These are phyloP conservation scores for Cydia amplana DNA, from an alignment of 1,140 invertebrate species.

Conservation along the genomic window DNA sequence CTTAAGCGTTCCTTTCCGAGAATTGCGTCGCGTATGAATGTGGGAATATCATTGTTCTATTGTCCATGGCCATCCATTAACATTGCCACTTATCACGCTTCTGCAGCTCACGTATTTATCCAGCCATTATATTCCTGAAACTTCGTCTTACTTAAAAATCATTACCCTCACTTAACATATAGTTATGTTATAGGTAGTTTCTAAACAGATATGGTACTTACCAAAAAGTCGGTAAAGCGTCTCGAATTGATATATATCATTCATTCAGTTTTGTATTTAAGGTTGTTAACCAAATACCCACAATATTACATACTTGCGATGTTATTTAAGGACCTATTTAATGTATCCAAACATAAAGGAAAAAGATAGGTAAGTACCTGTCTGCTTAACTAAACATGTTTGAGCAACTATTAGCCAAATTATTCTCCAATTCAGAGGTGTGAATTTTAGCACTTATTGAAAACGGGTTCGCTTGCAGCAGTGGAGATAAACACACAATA, in stretches of 20 bases:
- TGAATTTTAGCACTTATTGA: slow-evolving; percentile 8
- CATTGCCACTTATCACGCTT: slow-evolving; percentile 62
- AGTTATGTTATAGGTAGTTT: neutral
- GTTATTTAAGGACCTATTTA: no score
- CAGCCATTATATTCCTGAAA: slow-evolving; percentile 14
- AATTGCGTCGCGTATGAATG: slow-evolving; percentile 58
- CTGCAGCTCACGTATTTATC: slow-evolving; percentile 26
- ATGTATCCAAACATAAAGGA: neutral
- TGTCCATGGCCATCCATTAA: slow-evolving; percentile 67
- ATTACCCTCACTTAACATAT: neutral
- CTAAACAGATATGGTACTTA: no score
- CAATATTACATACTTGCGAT: no score
- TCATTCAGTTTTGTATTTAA: no score
- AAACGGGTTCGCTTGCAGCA: neutral
- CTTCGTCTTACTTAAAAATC: neutral
- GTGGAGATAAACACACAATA: slow-evolving; percentile 16
- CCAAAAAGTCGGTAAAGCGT: neutral
- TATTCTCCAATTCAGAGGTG: neutral
- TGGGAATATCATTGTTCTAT: slow-evolving; percentile 75
- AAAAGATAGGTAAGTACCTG: slow-evolving; percentile 7
- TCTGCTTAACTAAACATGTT: neutral
- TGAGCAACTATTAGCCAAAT: slow-evolving; percentile 1
- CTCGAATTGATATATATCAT: no score
- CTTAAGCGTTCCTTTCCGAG: slow-evolving; percentile 52
- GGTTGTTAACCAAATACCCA: no score